Evolutionary conservation across 1,140 invertebrate species (phyloP).

Genomic region (Agraylea sexmaculata): DNA sequence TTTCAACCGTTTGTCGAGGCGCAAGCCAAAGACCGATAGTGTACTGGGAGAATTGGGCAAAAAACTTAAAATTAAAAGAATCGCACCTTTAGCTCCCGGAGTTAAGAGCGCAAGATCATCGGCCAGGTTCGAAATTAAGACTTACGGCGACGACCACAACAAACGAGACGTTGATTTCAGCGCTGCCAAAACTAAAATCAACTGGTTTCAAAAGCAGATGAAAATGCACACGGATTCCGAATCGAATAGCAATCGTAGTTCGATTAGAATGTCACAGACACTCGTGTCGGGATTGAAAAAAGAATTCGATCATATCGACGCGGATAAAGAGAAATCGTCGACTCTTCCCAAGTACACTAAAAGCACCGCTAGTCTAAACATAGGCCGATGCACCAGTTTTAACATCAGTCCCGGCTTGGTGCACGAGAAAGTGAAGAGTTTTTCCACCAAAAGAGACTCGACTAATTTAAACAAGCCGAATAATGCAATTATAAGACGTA

Average conservation of each 20-base stretch:
- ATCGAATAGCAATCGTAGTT: constrained; percentile 25
- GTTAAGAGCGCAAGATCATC: constrained; percentile 21
- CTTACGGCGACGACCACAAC: constrained; percentile 32
- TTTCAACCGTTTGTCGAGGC: constrained; percentile 15
- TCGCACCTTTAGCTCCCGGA: constrained; percentile 17
- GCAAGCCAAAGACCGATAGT: not conserved
- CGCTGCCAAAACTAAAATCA: constrained; percentile 36
- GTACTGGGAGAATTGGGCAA: constrained; percentile 9
- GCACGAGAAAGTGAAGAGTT: constrained; percentile 35
- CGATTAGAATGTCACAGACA: constrained; percentile 17
- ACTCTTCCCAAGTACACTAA: not conserved
- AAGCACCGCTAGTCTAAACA: not conserved
- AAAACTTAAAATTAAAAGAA: constrained; percentile 13
- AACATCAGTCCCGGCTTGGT: constrained; percentile 29
- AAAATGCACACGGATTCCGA: constrained; percentile 27
- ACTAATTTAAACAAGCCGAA: constrained; percentile 11
- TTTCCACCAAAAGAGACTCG: constrained; percentile 21
- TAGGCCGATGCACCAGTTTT: constrained; percentile 21
- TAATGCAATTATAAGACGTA: too few species aligned
- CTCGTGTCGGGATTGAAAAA: constrained; percentile 13
- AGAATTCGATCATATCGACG: constrained; percentile 11
- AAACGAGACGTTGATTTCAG: constrained; percentile 30
- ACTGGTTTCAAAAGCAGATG: constrained; percentile 39
- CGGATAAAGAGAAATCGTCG: not conserved
- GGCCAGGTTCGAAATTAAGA: constrained; percentile 35